Base-by-base conservation (phyloP, 2,888 invertebrate species). In the Drosophila nr. perissopoda region DNA sequence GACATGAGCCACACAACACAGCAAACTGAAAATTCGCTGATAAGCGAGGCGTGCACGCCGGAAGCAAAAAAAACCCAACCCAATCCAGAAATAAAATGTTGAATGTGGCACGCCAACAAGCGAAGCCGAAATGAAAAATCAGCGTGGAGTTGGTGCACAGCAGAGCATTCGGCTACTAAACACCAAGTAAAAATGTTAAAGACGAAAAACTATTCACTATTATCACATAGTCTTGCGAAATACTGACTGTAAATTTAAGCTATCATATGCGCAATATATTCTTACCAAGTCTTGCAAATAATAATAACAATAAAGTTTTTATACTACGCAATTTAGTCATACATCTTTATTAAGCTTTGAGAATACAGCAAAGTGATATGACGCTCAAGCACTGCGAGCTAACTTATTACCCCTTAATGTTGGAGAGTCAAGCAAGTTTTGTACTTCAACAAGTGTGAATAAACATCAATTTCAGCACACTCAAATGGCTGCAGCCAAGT, bases 31-130 rank as follows among this genome's bases (percentile, higher is more conserved):
- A 83, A 83, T 76, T 68, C 78, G 83, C 74, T 81, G 89, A 87
- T 89, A 87, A 87, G 83, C 75, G 77, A 81, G 89, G 83, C 79
- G 84, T 84, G 72, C 74, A 72, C 79, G 84, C 79, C 87, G 89
- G 87, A 86, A 82, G 79, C 71, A 25, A 79, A 64, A 79, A 64
- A 66, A 46, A 71, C 60, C 62, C 51, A 49, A 58, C 42, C 69
- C 67, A 62, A 49, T 25, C 8, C 6, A 38, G 33, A 70, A 56
- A n/a, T 29, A 64, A 67, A 80, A 72, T 72, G 71, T 62, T 64
- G 58, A 82, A 74, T 72, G 71, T 62, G 66, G 58, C 38, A 64
- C 46, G 59, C 49, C 51, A 62, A 21, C 31, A 46, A 59, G 40
- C 54, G 58, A 36, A 31, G 62, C 49, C 36, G 5, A 8, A 57